phyloP scores from a whole-genome alignment of 2,888 invertebrate genomes.

The Reticulitermes lucifugus region DNA sequence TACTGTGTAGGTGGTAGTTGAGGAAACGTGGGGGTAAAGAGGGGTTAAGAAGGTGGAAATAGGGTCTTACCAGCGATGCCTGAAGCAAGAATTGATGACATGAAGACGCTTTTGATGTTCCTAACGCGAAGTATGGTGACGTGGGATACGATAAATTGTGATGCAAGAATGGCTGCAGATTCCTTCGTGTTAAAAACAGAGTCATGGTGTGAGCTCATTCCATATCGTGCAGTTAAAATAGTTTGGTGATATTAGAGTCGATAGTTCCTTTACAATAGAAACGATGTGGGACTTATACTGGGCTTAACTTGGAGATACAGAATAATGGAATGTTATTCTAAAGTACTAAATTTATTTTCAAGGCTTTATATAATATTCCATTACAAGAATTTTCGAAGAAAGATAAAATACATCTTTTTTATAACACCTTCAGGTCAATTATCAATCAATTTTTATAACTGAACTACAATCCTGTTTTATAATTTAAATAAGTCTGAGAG shows the following conservation, averaged over 20 bases:
- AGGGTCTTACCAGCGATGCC: background rate
- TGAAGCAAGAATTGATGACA: slow-evolving; percentile 30
- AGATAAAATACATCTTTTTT: too few relatives aligned
- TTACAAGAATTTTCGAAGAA: too few relatives aligned
- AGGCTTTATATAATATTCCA: too few relatives aligned
- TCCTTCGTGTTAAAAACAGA: background rate
- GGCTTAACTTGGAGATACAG: too few relatives aligned
- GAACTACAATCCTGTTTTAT: background rate
- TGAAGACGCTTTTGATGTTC: slow-evolving; percentile 29
- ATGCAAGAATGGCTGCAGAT: background rate
- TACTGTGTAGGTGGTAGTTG: background rate
- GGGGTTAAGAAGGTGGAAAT: slow-evolving; percentile 32
- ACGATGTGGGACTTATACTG: too few relatives aligned
- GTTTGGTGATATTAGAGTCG: too few relatives aligned
- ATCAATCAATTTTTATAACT: background rate
- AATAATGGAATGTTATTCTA: too few relatives aligned
- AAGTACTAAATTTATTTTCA: too few relatives aligned
- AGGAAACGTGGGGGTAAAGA: background rate
- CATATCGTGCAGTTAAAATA: too few relatives aligned
- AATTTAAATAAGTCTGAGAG: background rate
- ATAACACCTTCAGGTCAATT: too few relatives aligned
- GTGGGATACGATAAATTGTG: background rate
- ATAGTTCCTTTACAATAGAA: too few relatives aligned
- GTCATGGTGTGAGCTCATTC: background rate
- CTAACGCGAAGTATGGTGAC: background rate